A percentile compares a stretch with the other conserved stretches of the same genome.
Evolutionary conservation across 2,797 vertebrate genomes (phyloP).

Genomic region (Enteromius trimaculatus): DNA sequence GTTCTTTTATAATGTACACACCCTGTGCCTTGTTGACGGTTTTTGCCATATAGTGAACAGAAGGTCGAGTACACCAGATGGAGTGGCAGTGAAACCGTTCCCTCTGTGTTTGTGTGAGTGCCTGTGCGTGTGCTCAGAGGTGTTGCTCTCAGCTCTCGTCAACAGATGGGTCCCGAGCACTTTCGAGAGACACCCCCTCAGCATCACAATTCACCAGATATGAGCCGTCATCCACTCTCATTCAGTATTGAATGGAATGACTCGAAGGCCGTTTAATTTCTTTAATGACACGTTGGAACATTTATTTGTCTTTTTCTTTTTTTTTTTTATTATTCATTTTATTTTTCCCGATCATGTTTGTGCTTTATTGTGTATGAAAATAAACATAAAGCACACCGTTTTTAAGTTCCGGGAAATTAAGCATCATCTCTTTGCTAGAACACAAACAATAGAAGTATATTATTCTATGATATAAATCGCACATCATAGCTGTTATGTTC

Average conservation of each 20-base stretch:
- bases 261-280: no score
- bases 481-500: background rate
- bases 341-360: background rate
- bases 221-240: background rate
- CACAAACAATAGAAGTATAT: background rate
- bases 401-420: background rate
- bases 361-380: background rate
- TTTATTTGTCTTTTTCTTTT: no score
- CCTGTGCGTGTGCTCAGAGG: conserved; percentile 13
- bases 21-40: conserved; percentile 16
- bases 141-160: conserved; percentile 41
- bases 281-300: no score
- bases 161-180: conserved; percentile 41
- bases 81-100: conserved; percentile 19
- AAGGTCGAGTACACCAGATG: conserved; percentile 50
- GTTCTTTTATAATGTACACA: background rate
- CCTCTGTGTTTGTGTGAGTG: conserved; percentile 34
- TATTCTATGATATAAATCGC: background rate
- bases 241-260: background rate
- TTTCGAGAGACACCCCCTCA: conserved; percentile 39
- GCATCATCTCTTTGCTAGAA: background rate
- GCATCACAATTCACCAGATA: conserved; percentile 2
- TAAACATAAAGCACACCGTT: background rate
- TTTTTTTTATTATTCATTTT: background rate
- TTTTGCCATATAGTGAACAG: conserved; percentile 47